These are phyloP conservation scores for Drosophila prosaltans DNA, from an alignment of 1,140 invertebrate species.

Conservation along the genomic window DNA sequence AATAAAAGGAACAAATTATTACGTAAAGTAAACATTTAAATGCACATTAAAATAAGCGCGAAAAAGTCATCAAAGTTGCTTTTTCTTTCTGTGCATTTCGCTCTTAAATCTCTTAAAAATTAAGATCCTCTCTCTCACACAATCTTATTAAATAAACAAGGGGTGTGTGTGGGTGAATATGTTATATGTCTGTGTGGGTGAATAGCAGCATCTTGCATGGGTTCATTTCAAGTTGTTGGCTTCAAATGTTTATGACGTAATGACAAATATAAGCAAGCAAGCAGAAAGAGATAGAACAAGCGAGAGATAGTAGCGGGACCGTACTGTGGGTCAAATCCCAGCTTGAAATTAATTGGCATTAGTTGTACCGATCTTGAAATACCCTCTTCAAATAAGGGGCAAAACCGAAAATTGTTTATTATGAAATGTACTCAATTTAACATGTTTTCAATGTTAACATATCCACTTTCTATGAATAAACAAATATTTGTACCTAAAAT, in stretches of 20 bases:
- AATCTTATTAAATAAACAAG: neutral
- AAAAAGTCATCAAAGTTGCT: slow-evolving; percentile 33
- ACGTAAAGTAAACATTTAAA: slow-evolving; percentile 65
- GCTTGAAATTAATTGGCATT: neutral
- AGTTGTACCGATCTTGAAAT: neutral
- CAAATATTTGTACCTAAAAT: neutral
- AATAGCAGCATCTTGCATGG: slow-evolving; percentile 12
- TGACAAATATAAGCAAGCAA: slow-evolving; percentile 55
- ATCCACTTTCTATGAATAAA: no score
- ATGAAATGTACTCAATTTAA: no score
- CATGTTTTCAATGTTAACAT: no score
- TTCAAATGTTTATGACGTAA: slow-evolving; percentile 69
- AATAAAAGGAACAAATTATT: slow-evolving; percentile 71
- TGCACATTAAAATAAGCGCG: slow-evolving; percentile 52
- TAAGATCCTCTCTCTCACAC: slow-evolving; percentile 21
- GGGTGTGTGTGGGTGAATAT: neutral
- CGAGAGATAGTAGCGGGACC: slow-evolving; percentile 2
- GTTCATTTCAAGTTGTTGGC: slow-evolving; percentile 27
- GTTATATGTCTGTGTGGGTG: neutral
- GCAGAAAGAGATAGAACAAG: neutral
- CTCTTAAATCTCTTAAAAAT: slow-evolving; percentile 43
- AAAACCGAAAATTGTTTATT: no score
- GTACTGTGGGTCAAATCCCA: neutral
- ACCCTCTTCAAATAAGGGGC: neutral
- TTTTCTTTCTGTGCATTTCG: slow-evolving; percentile 3